Evolutionary conservation across 2,888 invertebrate species (phyloP).

Genomic region (Cristatella mucedo): DNA sequence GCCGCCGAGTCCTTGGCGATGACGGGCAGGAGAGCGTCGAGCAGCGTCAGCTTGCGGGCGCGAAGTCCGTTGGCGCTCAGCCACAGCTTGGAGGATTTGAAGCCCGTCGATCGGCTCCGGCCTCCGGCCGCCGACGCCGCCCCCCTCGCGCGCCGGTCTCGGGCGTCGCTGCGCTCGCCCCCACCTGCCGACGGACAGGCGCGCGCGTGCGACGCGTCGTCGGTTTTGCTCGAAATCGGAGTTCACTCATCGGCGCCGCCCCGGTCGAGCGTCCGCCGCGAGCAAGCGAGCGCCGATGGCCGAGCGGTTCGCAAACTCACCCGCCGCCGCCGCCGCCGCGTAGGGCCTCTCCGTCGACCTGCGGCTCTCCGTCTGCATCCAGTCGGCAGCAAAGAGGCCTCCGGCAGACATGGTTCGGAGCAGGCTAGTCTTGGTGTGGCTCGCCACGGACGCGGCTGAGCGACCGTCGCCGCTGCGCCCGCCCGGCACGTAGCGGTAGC

Average conservation of each 20-base stretch:
- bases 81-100: constrained; percentile 20
- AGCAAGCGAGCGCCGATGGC: too few species aligned
- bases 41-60: constrained; percentile 22
- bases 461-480: constrained; percentile 3
- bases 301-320: too few species aligned
- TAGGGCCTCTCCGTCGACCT: too few species aligned
- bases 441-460: constrained; percentile 13
- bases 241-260: too few species aligned
- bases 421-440: constrained; percentile 28
- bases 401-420: constrained; percentile 24
- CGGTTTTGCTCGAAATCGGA: too few species aligned
- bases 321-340: too few species aligned
- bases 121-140: too few species aligned
- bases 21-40: constrained; percentile 32
- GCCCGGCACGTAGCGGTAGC: neutral
- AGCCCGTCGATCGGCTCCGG: too few species aligned
- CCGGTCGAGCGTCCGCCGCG: too few species aligned
- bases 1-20: constrained; percentile 29
- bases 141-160: constrained; percentile 13
- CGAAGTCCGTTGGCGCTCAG: constrained; percentile 17
- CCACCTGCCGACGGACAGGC: too few species aligned
- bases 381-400: constrained; percentile 24
- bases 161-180: constrained; percentile 12
- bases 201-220: too few species aligned
- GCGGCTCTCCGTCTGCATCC: constrained; percentile 34